Base-by-base conservation (phyloP, 2,888 invertebrate genomes). In the Tenthredo amoena region DNA sequence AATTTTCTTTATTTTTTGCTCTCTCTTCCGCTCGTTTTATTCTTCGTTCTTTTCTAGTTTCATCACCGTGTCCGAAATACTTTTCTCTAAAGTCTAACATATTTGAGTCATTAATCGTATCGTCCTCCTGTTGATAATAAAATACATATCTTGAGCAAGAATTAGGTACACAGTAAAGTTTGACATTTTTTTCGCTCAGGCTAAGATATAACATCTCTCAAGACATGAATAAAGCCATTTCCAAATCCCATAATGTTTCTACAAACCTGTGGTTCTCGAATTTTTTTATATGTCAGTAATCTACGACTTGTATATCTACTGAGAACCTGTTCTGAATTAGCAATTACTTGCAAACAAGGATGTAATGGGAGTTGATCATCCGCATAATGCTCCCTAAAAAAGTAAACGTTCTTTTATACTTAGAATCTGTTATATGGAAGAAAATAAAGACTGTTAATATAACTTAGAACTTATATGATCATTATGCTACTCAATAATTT, bases 311-410 rank as follows among this genome's bases (percentile, higher is more conserved):
- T 97, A 89, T 96, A 95, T 89, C 96, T 96, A 18, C 97, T 98
- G 79, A 99, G 94, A 26, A 96, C 94, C 94, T 99, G 99, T 93
- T 99, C 99, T 10, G 98, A 97, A 94, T 98, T 99, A 34, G 96
- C 96, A 55, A 97, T 94, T 83, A 99, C 93, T 86, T 94, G 91
- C 86, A 99, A 94, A 90, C 97, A 96, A 2, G 96, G 96, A 94
- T 99, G 98, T 5, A 94, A 93, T 0, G 99, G 99, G 26, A 99
- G 93, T 86, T 96, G 95, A 0, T 95, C 94, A 81, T 96, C 96
- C 0, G 94, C 93, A 92, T 98, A 98, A 87, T 97, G 96, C 85
- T 96, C 96, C 88, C 97, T 97, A 91, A 18, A 93, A 93, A 88
- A 68, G 84, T 55, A 87, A 85, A 82, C 43, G 65, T 50, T 82